Evolutionary conservation across 2,888 invertebrate genomes (phyloP).

Genomic region (Eupithecia subumbrata): DNA sequence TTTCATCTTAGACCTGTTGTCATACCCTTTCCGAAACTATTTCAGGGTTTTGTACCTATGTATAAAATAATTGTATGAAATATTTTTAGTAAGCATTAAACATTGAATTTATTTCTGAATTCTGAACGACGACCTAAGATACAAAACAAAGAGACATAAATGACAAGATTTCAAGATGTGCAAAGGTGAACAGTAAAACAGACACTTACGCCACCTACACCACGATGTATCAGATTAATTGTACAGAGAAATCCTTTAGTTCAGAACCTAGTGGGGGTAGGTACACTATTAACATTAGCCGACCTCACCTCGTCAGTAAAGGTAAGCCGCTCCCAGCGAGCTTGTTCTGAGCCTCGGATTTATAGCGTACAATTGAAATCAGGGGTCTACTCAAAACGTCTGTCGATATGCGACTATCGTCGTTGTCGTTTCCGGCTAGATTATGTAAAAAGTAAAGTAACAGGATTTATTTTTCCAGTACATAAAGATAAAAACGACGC

Average conservation of each 20-base stretch:
- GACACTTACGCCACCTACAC: slow-evolving; percentile 5
- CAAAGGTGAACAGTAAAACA: not conserved
- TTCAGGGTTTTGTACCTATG: too few relatives aligned
- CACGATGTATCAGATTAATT: slow-evolving; percentile 8
- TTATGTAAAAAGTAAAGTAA: not conserved
- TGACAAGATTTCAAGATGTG: not conserved
- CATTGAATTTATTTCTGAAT: too few relatives aligned
- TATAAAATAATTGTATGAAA: too few relatives aligned
- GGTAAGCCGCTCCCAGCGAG: slow-evolving; percentile 59
- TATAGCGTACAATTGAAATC: slow-evolving; percentile 49
- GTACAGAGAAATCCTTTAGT: slow-evolving; percentile 17
- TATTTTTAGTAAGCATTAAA: too few relatives aligned
- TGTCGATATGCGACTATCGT: not conserved
- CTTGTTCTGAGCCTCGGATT: slow-evolving; percentile 51
- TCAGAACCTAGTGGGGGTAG: slow-evolving; percentile 13
- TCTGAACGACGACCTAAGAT: not conserved
- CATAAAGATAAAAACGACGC: too few relatives aligned
- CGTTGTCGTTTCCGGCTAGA: not conserved
- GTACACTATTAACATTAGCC: slow-evolving; percentile 51
- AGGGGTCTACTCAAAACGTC: not conserved
- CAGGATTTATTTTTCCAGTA: too few relatives aligned
- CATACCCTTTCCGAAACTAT: too few relatives aligned
- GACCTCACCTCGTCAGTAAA: slow-evolving; percentile 60
- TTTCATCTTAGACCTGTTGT: too few relatives aligned
- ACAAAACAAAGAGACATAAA: not conserved